Evolutionary conservation across 2,797 vertebrate genomes (phyloP).

Genomic region (Gouania willdenowi): DNA sequence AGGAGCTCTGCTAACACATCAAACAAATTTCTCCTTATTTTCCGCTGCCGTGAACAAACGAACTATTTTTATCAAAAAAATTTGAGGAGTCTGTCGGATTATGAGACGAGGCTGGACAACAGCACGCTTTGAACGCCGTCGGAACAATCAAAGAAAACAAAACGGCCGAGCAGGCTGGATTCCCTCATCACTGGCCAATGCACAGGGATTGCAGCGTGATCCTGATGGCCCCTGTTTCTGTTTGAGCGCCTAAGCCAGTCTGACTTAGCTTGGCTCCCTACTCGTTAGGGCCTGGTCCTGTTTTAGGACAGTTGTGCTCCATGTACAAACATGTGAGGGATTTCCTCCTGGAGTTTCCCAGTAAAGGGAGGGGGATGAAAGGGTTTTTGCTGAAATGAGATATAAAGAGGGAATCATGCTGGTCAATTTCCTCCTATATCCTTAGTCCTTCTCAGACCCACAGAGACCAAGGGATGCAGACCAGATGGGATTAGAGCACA

Average conservation of each 20-base stretch:
- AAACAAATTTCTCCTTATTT: constrained; percentile 34
- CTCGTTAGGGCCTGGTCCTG: constrained; percentile 58
- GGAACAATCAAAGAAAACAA: constrained; percentile 62
- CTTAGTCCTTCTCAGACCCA: constrained; percentile 30
- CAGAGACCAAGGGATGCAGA: constrained; percentile 34
- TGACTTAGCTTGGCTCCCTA: constrained; percentile 63
- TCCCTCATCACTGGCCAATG: constrained; percentile 60
- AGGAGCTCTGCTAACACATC: constrained; percentile 54
- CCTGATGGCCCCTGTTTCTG: constrained; percentile 59
- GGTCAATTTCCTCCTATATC: constrained; percentile 70
- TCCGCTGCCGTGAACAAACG: constrained; percentile 45
- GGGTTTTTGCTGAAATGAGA: constrained; percentile 70
- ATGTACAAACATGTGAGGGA: constrained; percentile 68
- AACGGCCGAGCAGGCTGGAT: constrained; percentile 37
- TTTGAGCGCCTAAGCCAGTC: constrained; percentile 65
- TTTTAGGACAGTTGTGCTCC: constrained; percentile 63
- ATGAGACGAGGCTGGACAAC: constrained; percentile 42
- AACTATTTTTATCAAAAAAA: constrained; percentile 66
- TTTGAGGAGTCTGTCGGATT: constrained; percentile 36
- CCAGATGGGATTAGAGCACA: constrained; percentile 25
- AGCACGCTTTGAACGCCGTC: constrained; percentile 48
- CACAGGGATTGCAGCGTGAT: constrained; percentile 61
- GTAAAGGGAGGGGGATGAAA: constrained; percentile 50
- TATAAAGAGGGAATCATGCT: constrained; percentile 61
- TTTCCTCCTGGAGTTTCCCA: constrained; percentile 63